Percentiles rank a stretch among this genome's conserved stretches.
These are phyloP conservation scores for Nesometra sesokonis DNA, from an alignment of 35 echinoderm and acorn worm genomes.

Conservation along the genomic window DNA sequence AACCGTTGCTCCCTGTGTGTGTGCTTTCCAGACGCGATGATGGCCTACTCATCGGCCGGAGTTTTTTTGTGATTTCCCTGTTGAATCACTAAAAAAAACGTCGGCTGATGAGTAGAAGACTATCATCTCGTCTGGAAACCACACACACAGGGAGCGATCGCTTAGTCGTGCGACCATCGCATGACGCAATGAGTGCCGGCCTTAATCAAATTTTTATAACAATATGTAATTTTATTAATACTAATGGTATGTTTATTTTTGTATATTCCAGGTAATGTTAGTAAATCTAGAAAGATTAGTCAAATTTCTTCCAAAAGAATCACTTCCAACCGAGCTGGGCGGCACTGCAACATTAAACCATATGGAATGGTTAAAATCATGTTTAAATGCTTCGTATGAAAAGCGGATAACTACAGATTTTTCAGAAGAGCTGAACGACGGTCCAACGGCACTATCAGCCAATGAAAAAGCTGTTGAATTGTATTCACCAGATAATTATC, in stretches of 20 bases:
- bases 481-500: slow-evolving; percentile 19
- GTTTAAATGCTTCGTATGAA: slow-evolving; percentile 54
- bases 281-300: slow-evolving; percentile 82
- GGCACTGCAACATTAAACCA: slow-evolving; percentile 63
- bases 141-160: too few species aligned
- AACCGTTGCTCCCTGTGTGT: too few species aligned
- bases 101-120: too few species aligned
- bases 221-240: too few species aligned
- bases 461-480: slow-evolving; percentile 87
- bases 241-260: neutral
- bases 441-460: slow-evolving; percentile 54
- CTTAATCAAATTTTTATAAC: too few species aligned
- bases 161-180: too few species aligned
- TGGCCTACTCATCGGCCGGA: too few species aligned
- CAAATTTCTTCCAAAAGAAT: slow-evolving; percentile 67
- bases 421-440: slow-evolving; percentile 54
- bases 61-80: too few species aligned
- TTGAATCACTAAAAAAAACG: too few species aligned
- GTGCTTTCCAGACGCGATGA: too few species aligned
- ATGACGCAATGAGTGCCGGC: too few species aligned
- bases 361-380: slow-evolving; percentile 83
- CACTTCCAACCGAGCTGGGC: slow-evolving; percentile 73
- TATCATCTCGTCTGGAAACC: too few species aligned
- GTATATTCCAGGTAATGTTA: slow-evolving; percentile 56
- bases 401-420: slow-evolving; percentile 80